These are phyloP conservation scores for Stenodema calcarata DNA, from an alignment of 2,888 invertebrate species.

Conservation along the genomic window DNA sequence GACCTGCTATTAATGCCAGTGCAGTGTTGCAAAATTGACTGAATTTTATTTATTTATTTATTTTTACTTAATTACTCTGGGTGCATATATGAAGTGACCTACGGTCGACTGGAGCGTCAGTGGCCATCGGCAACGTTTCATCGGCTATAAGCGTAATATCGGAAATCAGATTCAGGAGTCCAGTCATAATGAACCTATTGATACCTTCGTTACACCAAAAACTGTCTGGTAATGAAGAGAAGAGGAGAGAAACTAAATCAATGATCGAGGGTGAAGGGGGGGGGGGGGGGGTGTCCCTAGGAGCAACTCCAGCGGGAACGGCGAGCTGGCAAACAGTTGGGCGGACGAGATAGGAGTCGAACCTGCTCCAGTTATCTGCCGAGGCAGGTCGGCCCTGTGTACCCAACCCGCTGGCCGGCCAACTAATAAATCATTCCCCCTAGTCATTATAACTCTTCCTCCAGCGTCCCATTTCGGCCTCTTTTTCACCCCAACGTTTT, in stretches of 20 bases:
- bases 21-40: no score
- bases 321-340: conserved; percentile 2
- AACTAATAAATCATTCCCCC: conserved; percentile 23
- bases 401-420: background rate
- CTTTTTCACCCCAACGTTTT: no score
- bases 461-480: background rate
- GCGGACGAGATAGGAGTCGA: background rate
- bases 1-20: no score
- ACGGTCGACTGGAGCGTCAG: no score
- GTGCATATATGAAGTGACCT: no score
- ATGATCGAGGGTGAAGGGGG: background rate
- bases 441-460: conserved; percentile 20
- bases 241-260: background rate
- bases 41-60: no score
- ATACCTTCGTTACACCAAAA: background rate
- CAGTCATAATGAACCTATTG: background rate
- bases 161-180: background rate
- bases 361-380: background rate
- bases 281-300: background rate
- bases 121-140: no score
- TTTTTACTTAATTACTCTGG: no score
- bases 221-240: background rate
- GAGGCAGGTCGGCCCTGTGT: background rate
- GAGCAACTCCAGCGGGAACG: background rate
- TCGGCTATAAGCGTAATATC: background rate